Conservation (phyloP, 2,888 invertebrate genomes). For the Drosophila borborema region DNA sequence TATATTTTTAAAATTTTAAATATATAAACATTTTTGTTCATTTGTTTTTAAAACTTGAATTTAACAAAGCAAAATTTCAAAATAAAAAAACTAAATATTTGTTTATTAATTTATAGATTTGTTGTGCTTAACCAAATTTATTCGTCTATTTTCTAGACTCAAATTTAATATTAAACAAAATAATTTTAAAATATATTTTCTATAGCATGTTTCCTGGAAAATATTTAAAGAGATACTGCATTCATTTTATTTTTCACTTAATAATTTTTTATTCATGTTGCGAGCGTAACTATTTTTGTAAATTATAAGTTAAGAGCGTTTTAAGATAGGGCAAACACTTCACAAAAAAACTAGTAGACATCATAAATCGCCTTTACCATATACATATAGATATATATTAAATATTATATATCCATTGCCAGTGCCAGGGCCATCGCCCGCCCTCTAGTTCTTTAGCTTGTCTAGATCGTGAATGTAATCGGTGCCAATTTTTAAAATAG, state of each 20-base stretch:
- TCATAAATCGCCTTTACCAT: conserved; percentile 26
- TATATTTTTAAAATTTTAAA: not conserved
- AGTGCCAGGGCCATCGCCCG: not conserved
- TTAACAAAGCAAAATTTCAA: not conserved
- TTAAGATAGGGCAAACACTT: conserved; percentile 19
- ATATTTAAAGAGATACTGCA: conserved; percentile 9
- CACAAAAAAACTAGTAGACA: conserved; percentile 33
- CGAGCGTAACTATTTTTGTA: conserved; percentile 28
- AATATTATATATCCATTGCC: not conserved
- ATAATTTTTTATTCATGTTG: conserved; percentile 50
- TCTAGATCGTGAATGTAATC: conserved; percentile 84
- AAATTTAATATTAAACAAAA: not conserved
- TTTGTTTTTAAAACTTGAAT: not conserved
- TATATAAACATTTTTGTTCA: not conserved
- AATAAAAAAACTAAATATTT: not conserved
- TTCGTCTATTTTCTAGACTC: not conserved
- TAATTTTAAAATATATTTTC: not conserved
- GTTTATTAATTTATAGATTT: not conserved
- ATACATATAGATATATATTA: not conserved
- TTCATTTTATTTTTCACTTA: conserved; percentile 35
- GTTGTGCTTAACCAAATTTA: not conserved
- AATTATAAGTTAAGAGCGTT: conserved; percentile 18
- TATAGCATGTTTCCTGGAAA: not conserved
- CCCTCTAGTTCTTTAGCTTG: conserved; percentile 65
- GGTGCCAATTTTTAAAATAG: conserved; percentile 82